Base-by-base conservation (phyloP, 1,140 invertebrate genomes). In the Neodiprion virginianus region DNA sequence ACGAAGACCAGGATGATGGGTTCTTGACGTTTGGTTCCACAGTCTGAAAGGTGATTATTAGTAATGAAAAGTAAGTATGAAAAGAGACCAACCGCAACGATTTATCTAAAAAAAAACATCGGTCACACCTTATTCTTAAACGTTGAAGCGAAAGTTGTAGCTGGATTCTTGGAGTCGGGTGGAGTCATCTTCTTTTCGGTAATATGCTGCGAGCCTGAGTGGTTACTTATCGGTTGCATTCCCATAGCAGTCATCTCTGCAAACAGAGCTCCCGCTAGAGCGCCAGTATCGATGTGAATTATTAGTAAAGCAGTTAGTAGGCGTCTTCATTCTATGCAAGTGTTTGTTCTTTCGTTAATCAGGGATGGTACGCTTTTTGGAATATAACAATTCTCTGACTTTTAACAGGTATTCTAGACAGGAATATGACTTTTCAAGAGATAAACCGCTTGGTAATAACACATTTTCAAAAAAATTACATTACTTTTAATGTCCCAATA, bases 1-100 rank as follows among this genome's bases (percentile, higher is more conserved):
- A 85, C 74, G 95, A 96, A 0, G 96, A 97, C 97, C 97, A 98
- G 0, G 96, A 97, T 73, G 93, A 96, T 17, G 95, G 94, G 86
- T 97, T 98, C 83, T 97, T 97, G 28, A 96, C 89, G 86, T 95
- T 94, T 76, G 93, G 91, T 76, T 94, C 93, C 73, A 84, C 84
- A 71, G 85, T 87, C 86, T 88, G 68, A 28, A 79, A 61, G 28
- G 53, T 47, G 28, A 65, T 72, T 23, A 69, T 61, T 8, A 72
- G 68, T 65, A 50, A 61, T 53, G n/a, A 50, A 12, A 72, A 50
- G 21, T 71, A 17, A 67, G 12, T 68, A 10, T 23, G 17, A 12
- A 12, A n/a, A 67, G 17, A 14, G 23, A 61, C 47, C 47, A 40
- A 9, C 11, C 61, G 7, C 53, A 50, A 2, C 17, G 7, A 72